Evolutionary conservation across 1,140 invertebrate species (phyloP).

Genomic region (Leptoteleia sp.): DNA sequence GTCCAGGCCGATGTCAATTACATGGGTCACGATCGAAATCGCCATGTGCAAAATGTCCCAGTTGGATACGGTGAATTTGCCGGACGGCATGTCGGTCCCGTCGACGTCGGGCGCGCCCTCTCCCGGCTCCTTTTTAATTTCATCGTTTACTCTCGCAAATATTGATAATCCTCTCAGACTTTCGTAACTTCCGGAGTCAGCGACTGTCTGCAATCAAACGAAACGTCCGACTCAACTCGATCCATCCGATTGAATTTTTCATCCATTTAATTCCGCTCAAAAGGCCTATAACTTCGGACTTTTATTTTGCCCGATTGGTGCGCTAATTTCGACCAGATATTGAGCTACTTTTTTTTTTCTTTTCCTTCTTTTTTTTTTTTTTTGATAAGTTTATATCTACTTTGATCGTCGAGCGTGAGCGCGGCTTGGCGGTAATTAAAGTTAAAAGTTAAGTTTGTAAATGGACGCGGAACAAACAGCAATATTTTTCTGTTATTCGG

Average conservation of each 20-base stretch:
- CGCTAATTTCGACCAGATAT: neutral
- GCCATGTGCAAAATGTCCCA: constrained; percentile 79
- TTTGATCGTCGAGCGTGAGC: neutral
- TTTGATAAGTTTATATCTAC: neutral
- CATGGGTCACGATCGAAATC: constrained; percentile 79
- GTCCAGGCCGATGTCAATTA: constrained; percentile 81
- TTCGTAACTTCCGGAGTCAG: constrained; percentile 36
- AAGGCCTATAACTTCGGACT: constrained; percentile 6
- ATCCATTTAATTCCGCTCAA: constrained; percentile 9
- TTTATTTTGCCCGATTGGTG: neutral
- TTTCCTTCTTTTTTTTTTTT: no score
- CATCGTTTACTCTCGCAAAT: constrained; percentile 49
- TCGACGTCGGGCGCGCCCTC: constrained; percentile 59
- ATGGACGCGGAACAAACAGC: neutral
- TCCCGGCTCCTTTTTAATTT: constrained; percentile 62
- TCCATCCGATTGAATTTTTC: constrained; percentile 32
- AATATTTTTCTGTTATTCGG: no score
- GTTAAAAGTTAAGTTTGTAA: neutral
- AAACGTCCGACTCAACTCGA: constrained; percentile 19
- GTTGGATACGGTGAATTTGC: constrained; percentile 74
- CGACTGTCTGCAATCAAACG: constrained; percentile 47
- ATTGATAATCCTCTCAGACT: constrained; percentile 62
- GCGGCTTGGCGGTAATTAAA: neutral
- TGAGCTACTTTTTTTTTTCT: no score
- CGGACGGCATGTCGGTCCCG: constrained; percentile 73